Percentiles rank a stretch among this genome's conserved stretches.
These are phyloP conservation scores for Phortica variegata DNA, from an alignment of 1,140 invertebrate genomes.

Conservation along the genomic window DNA sequence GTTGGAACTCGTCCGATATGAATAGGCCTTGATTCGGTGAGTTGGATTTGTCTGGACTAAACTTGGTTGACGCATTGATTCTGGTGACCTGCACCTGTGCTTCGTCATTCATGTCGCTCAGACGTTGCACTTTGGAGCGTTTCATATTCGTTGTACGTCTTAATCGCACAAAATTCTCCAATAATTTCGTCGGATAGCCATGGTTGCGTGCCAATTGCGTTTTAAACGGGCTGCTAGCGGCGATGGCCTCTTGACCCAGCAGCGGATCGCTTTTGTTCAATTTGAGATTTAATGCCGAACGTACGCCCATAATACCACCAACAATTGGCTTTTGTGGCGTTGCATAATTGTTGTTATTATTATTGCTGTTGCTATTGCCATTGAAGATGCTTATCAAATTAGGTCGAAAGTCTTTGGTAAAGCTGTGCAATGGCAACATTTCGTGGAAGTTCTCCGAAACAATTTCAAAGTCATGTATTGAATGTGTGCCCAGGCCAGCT, in stretches of 20 bases:
- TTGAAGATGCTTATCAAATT: conserved; percentile 60
- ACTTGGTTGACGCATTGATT: conserved; percentile 63
- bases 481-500: conserved; percentile 89
- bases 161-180: conserved; percentile 84
- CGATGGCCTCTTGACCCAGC: conserved; percentile 58
- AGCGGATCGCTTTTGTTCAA: conserved; percentile 60
- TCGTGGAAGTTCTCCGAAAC: conserved; percentile 89
- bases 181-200: conserved; percentile 80
- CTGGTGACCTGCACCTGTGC: conserved; percentile 74
- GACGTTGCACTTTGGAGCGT: conserved; percentile 73
- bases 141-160: conserved; percentile 87
- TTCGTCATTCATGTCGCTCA: conserved; percentile 87
- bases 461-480: conserved; percentile 96
- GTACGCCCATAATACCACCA: conserved; percentile 33
- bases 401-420: conserved; percentile 78
- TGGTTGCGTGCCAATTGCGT: conserved; percentile 48
- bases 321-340: conserved; percentile 28
- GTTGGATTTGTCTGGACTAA: no score
- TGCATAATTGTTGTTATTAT: not conserved
- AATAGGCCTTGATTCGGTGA: conserved; percentile 25
- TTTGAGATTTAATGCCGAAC: conserved; percentile 43
- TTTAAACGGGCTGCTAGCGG: conserved; percentile 38
- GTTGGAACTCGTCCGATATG: conserved; percentile 76
- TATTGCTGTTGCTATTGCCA: conserved; percentile 36
- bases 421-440: conserved; percentile 83